Evolutionary conservation across 2,797 vertebrate species (phyloP).

Genomic region (Steatocranus sp.): DNA sequence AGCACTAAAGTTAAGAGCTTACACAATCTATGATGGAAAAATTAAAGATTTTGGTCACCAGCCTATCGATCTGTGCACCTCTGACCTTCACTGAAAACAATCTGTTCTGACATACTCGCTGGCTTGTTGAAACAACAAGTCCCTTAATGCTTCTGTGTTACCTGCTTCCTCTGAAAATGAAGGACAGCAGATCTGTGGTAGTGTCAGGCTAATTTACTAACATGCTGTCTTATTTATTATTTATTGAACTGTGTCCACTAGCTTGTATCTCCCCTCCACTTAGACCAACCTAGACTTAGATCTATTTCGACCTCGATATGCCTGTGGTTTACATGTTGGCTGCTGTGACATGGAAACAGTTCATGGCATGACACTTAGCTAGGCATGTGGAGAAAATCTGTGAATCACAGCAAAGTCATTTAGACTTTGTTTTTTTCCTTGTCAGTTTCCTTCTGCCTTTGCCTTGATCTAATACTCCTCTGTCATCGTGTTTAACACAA

Average conservation of each 20-base stretch:
- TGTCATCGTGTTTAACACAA: background rate
- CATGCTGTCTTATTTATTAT: conserved; percentile 33
- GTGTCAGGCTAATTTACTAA: conserved; percentile 25
- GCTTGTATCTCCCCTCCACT: background rate
- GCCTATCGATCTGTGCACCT: background rate
- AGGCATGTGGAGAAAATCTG: background rate
- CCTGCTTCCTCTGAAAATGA: background rate
- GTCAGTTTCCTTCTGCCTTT: conserved; percentile 1
- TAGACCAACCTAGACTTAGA: background rate
- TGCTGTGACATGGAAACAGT: background rate
- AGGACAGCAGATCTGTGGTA: background rate
- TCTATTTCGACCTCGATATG: conserved; percentile 11
- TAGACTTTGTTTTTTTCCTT: background rate
- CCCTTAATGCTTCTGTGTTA: background rate
- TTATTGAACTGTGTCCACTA: conserved; percentile 20
- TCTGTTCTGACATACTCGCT: background rate
- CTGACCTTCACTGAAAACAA: background rate
- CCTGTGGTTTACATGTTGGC: background rate
- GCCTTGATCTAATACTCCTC: conserved; percentile 7
- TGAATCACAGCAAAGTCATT: background rate
- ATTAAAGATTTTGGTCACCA: background rate
- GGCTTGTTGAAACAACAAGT: background rate
- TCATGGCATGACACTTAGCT: background rate
- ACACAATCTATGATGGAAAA: background rate
- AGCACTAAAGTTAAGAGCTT: background rate